phyloP scores from a whole-genome alignment of 2,113 vertebrate species.

The Solea senegalensis region DNA sequence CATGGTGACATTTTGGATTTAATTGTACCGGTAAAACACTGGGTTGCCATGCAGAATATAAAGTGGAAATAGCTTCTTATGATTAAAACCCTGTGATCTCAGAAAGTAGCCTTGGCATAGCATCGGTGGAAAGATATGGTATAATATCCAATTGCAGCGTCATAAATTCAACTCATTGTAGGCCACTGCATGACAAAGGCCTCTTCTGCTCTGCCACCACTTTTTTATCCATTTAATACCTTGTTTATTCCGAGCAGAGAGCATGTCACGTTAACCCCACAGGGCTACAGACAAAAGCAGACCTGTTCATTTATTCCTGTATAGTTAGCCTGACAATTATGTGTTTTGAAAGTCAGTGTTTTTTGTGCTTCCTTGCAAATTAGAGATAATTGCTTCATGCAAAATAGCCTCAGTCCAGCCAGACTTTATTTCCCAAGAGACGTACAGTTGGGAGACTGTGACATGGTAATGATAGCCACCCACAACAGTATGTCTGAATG shows the following conservation, averaged over 20 bases:
- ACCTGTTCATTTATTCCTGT: conserved; percentile 32
- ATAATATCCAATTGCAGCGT: conserved; percentile 53
- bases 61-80: conserved; percentile 61
- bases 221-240: conserved; percentile 40
- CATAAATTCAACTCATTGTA: conserved; percentile 52
- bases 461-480: conserved; percentile 67
- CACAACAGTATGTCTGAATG: conserved; percentile 51
- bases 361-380: conserved; percentile 51
- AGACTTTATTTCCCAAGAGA: conserved; percentile 56
- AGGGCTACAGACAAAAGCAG: conserved; percentile 23
- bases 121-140: conserved; percentile 57
- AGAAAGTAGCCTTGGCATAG: conserved; percentile 52
- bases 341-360: conserved; percentile 52
- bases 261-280: conserved; percentile 19
- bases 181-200: conserved; percentile 34
- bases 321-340: conserved; percentile 47
- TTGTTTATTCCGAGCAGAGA: conserved; percentile 50
- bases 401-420: conserved; percentile 38
- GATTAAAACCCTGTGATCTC: conserved; percentile 66
- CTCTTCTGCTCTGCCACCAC: conserved; percentile 20
- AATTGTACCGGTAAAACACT: conserved; percentile 63
- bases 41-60: conserved; percentile 59
- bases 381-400: conserved; percentile 58
- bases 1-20: conserved; percentile 57
- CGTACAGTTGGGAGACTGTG: conserved; percentile 46